Evolutionary conservation across 2,113 vertebrate genomes (phyloP).

Genomic region (Ochotona princeps): DNA sequence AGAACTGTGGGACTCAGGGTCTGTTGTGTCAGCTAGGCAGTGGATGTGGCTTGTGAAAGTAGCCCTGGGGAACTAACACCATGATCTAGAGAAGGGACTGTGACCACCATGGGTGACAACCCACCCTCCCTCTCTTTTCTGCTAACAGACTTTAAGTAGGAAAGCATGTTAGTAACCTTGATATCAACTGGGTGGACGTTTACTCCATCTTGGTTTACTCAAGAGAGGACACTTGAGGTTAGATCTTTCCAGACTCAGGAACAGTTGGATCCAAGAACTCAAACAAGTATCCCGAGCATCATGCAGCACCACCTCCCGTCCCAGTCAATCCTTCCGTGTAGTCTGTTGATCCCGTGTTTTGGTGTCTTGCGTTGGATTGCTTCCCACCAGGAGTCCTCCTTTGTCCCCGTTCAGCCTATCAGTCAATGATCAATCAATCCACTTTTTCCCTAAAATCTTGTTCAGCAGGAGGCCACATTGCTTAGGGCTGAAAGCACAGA

Average conservation of each 20-base stretch:
- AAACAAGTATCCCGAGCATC: rapidly evolving
- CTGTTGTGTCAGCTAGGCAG: not conserved
- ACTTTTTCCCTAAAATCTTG: not conserved
- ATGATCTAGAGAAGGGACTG: not conserved
- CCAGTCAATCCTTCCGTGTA: not conserved
- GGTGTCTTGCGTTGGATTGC: not conserved
- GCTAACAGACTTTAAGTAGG: not conserved
- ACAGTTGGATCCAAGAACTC: rapidly evolving
- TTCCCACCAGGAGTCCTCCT: not conserved
- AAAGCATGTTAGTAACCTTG: not conserved
- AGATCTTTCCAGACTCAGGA: not conserved
- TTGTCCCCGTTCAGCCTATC: not conserved
- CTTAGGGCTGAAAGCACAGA: not conserved
- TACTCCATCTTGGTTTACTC: not conserved
- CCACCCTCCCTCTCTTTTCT: not conserved
- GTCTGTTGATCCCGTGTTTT: not conserved
- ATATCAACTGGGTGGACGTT: not conserved
- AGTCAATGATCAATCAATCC: not conserved
- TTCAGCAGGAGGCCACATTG: not conserved
- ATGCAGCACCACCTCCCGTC: not conserved
- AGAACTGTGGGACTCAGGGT: not conserved
- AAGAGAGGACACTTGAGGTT: not conserved
- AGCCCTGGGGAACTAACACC: not conserved
- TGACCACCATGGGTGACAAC: rapidly evolving
- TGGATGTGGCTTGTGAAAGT: rapidly evolving